These are phyloP conservation scores for Dinocampus coccinellae DNA, from an alignment of 2,888 invertebrate genomes.

Conservation along the genomic window DNA sequence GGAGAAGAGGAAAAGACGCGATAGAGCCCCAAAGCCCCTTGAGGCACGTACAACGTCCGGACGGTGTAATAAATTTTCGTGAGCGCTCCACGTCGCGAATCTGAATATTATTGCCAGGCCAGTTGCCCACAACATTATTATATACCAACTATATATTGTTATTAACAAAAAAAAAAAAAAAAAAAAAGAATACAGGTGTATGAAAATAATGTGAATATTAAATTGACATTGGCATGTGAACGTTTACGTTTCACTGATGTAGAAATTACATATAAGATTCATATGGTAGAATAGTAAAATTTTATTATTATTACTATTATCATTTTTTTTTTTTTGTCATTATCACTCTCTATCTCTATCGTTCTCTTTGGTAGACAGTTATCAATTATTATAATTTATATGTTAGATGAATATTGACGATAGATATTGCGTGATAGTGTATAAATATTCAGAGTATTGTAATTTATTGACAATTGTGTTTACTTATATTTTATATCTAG, in stretches of 20 bases:
- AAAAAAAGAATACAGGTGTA: background rate
- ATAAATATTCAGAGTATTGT: too few species aligned
- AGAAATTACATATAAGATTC: background rate
- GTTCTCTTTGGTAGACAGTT: too few species aligned
- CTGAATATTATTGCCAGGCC: slow-evolving; percentile 55
- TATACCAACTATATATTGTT: too few species aligned
- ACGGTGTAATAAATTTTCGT: slow-evolving; percentile 50
- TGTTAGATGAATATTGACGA: too few species aligned
- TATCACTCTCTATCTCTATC: too few species aligned
- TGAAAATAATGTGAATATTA: background rate
- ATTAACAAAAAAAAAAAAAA: too few species aligned
- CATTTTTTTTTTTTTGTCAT: background rate
- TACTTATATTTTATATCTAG: too few species aligned
- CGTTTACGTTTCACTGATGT: background rate
- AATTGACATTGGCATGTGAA: background rate
- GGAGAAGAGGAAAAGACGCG: slow-evolving; percentile 19
- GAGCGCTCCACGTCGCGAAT: slow-evolving; percentile 46
- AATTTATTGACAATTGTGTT: too few species aligned
- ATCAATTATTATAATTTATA: too few species aligned
- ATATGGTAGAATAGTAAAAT: background rate
- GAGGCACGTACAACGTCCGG: slow-evolving; percentile 40
- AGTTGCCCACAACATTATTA: slow-evolving; percentile 27
- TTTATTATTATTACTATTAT: too few species aligned
- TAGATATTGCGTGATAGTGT: too few species aligned
- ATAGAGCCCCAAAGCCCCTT: slow-evolving; percentile 22